phyloP scores from a whole-genome alignment of 2,797 vertebrate species.

The Macrochelys suwanniensis region DNA sequence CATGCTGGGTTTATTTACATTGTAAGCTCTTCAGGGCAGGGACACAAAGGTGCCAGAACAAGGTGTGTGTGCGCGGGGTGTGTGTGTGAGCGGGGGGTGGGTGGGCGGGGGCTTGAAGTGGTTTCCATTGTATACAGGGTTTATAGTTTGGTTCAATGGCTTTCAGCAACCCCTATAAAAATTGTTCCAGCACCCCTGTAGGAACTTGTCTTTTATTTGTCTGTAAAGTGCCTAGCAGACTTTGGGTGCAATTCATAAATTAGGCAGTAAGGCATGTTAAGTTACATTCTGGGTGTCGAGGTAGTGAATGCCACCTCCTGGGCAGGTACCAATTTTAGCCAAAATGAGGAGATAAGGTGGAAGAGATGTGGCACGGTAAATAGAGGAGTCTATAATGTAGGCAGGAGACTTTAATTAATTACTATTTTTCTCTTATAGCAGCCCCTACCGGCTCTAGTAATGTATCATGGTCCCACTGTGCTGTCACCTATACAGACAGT shows the following conservation, averaged over 20 bases:
- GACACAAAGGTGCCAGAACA: too few relatives aligned
- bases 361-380: background rate
- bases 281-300: background rate
- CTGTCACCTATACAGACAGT: rapidly evolving
- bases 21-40: background rate
- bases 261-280: background rate
- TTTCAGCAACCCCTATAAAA: too few relatives aligned
- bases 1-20: too few relatives aligned
- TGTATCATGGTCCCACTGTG: background rate
- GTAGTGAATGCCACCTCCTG: background rate
- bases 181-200: too few relatives aligned
- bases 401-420: background rate
- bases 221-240: background rate
- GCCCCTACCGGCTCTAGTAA: background rate
- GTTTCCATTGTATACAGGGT: too few relatives aligned
- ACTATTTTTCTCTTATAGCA: background rate
- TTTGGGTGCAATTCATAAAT: background rate
- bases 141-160: too few relatives aligned
- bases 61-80: too few relatives aligned
- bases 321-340: background rate
- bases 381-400: background rate
- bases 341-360: background rate
- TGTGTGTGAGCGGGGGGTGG: too few relatives aligned
- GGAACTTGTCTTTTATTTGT: background rate
- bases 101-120: too few relatives aligned